phyloP scores from a whole-genome alignment of 2,113 vertebrate species.

The rabbit (Oryctolagus cuniculus) region mOryCun1.1 NC_091432.1:221030501-221031000 shows the following conservation, averaged over 20 bases:
- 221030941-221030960: fast-evolving
- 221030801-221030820: background rate
- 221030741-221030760: background rate
- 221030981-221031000: background rate
- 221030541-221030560: no score
- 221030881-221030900: background rate
- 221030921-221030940: background rate
- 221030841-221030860: background rate
- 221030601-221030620: no score
- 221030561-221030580: no score
- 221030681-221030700: no score
- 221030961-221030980: background rate
- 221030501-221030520: background rate
- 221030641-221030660: no score
- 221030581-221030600: no score
- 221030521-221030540: no score
- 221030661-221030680: no score
- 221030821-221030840: background rate
- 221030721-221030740: background rate
- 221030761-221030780: background rate
- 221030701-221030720: background rate
- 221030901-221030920: background rate
- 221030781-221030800: background rate
- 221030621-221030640: no score
- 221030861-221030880: background rate